A percentile compares a stretch with the other conserved stretches of the same genome.
These are phyloP conservation scores for Alectoris magna DNA, from an alignment of 2,797 vertebrate genomes.

Conservation along the genomic window DNA sequence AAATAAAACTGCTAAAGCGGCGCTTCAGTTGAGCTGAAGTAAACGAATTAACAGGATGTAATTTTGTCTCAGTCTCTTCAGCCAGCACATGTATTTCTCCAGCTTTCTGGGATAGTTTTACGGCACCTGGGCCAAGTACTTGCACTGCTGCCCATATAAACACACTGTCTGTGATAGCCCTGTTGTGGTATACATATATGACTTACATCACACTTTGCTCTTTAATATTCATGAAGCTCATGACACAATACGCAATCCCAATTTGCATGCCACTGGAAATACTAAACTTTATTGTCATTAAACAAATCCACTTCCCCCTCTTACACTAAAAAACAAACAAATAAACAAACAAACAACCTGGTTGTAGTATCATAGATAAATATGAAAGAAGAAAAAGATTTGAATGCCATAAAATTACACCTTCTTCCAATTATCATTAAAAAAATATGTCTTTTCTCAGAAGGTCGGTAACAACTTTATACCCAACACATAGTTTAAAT, in stretches of 20 bases:
- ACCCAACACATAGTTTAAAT: neutral
- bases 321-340: neutral
- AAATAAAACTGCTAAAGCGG: neutral
- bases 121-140: neutral
- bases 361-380: neutral
- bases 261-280: neutral
- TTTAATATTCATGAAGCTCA: neutral
- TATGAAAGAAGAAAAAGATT: neutral
- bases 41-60: neutral
- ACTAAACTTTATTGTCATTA: neutral
- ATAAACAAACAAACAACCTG: neutral
- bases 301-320: neutral
- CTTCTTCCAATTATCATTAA: neutral
- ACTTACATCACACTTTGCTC: neutral
- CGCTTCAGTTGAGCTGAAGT: neutral
- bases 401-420: neutral
- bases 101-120: neutral
- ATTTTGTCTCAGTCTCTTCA: neutral
- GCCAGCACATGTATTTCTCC: neutral
- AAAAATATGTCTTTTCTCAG: neutral
- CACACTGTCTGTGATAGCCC: neutral
- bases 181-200: neutral
- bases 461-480: neutral
- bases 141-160: neutral
- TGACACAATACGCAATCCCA: accelerated